Percentiles rank a stretch among this genome's conserved stretches.
phyloP scores from a whole-genome alignment of 2,888 invertebrate species.

The Ormyrus pomaceus region DNA sequence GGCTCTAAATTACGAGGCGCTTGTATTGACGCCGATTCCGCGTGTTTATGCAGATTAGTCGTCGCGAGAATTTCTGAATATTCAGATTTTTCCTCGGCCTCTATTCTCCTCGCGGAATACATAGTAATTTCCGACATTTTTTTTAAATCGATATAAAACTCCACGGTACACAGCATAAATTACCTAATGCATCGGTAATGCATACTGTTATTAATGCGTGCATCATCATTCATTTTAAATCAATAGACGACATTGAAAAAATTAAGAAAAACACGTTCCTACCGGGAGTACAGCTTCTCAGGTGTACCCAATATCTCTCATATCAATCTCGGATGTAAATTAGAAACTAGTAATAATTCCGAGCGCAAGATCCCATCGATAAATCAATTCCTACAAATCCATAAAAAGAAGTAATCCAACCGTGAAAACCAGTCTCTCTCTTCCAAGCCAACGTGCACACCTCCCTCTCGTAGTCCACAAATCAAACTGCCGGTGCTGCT shows the following conservation, averaged over 20 bases:
- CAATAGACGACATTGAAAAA: too few relatives aligned
- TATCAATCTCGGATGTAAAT: not conserved
- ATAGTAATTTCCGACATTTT: too few relatives aligned
- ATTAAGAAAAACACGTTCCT: too few relatives aligned
- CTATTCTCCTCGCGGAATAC: too few relatives aligned
- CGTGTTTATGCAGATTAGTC: not conserved
- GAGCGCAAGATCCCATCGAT: not conserved
- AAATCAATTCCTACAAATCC: not conserved
- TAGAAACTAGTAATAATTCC: not conserved
- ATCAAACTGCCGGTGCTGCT: constrained; percentile 14
- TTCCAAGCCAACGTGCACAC: not conserved
- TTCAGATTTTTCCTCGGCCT: not conserved
- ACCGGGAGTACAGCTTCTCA: too few relatives aligned
- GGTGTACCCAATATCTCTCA: too few relatives aligned
- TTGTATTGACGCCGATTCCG: not conserved
- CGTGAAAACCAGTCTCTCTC: constrained; percentile 14
- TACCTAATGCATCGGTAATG: too few relatives aligned
- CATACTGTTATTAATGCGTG: too few relatives aligned
- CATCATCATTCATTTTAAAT: too few relatives aligned
- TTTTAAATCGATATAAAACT: too few relatives aligned
- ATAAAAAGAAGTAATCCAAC: constrained; percentile 7
- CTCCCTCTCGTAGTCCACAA: constrained; percentile 17
- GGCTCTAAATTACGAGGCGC: not conserved
- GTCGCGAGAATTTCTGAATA: not conserved
- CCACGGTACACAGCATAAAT: too few relatives aligned